Percentiles rank a stretch among this genome's conserved stretches.
Conservation (phyloP, 2,113 vertebrate genomes). For the Ondatra zibethicus region DNA sequence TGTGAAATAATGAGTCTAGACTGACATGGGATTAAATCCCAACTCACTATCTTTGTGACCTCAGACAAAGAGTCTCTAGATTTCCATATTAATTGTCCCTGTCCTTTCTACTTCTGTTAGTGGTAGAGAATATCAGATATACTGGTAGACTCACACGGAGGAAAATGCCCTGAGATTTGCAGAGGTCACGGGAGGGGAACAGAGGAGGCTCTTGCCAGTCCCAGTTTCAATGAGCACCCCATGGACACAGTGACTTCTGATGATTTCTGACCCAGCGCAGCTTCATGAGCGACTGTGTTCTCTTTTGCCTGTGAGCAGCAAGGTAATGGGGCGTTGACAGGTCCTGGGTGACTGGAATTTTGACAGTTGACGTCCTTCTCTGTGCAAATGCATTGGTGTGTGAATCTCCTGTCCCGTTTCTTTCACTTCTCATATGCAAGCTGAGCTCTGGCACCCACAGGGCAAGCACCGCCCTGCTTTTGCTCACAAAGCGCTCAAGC, state of each 20-base stretch:
- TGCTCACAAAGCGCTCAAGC: not conserved
- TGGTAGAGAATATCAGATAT: not conserved
- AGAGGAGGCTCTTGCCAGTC: not conserved
- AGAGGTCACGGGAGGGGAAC: not conserved
- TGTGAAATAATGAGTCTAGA: not conserved
- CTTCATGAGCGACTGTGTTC: not conserved
- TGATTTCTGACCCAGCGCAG: constrained; percentile 11
- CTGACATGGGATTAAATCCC: not conserved
- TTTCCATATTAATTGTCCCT: not conserved
- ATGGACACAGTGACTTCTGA: not conserved
- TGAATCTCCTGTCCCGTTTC: constrained; percentile 59
- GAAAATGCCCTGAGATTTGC: not conserved
- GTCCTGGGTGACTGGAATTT: constrained; percentile 11
- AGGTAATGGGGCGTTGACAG: not conserved
- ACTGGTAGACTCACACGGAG: fast-evolving
- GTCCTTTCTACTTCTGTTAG: not conserved
- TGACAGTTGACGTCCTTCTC: constrained; percentile 53
- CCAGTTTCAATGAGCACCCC: not conserved
- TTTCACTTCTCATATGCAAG: constrained; percentile 48
- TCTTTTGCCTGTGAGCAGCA: not conserved
- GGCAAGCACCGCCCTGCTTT: not conserved
- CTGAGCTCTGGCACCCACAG: not conserved
- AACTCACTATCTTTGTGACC: not conserved
- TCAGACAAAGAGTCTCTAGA: not conserved
- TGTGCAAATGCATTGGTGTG: constrained; percentile 55